Conservation (phyloP, 2,888 invertebrate genomes). For the Silvanus unidentatus region DNA sequence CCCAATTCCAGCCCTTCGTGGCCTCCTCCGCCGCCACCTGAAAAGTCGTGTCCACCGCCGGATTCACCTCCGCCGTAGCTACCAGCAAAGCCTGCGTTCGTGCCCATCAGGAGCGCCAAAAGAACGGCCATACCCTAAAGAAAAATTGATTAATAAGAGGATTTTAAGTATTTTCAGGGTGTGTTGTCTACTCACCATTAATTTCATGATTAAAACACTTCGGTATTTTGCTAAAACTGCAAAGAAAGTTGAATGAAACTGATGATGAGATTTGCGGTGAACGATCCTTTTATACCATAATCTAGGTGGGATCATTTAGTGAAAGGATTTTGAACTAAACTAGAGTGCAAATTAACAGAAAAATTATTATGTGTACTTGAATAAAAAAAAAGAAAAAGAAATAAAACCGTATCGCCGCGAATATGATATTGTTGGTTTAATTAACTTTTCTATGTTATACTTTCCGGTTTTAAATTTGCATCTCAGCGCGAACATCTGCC, state of each 20-base stretch:
- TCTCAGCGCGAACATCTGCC: too few relatives aligned
- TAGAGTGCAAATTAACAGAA: constrained; percentile 6
- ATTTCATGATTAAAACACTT: constrained; percentile 1
- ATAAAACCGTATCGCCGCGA: too few relatives aligned
- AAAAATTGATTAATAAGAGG: constrained; percentile 8
- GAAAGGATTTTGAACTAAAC: constrained; percentile 26
- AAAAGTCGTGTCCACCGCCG: constrained; percentile 19
- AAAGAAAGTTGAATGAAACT: constrained; percentile 33
- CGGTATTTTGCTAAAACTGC: constrained; percentile 16
- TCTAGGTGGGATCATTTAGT: constrained; percentile 32
- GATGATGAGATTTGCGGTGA: constrained; percentile 29
- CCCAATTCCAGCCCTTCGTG: constrained; percentile 46
- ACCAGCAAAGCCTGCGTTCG: constrained; percentile 33
- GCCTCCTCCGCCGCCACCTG: constrained; percentile 29
- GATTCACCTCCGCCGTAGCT: constrained; percentile 23
- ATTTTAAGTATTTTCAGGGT: neutral
- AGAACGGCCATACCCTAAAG: constrained; percentile 30
- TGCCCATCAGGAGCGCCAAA: constrained; percentile 29
- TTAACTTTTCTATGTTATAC: too few relatives aligned
- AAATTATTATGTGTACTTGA: neutral
- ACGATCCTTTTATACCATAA: constrained; percentile 32
- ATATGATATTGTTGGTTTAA: too few relatives aligned
- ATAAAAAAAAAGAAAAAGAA: too few relatives aligned
- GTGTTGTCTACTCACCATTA: constrained; percentile 3
- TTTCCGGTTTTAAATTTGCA: too few relatives aligned